A percentile compares a stretch with the other conserved stretches of the same genome.
These are phyloP conservation scores for Lysiphlebus fabarum DNA, from an alignment of 1,140 invertebrate species.

Conservation along the genomic window DNA sequence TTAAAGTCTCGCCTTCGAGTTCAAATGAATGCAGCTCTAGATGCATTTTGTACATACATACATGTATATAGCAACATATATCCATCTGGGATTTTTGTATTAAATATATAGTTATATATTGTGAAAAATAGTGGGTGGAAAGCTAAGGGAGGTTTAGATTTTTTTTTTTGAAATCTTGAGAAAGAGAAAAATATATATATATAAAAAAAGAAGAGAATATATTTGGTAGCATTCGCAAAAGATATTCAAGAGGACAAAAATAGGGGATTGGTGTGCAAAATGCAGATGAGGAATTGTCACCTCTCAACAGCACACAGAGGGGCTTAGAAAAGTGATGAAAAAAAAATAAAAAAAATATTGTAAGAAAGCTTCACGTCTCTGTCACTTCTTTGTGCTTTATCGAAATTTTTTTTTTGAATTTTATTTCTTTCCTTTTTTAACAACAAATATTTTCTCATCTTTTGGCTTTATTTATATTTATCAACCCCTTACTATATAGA, in stretches of 20 bases:
- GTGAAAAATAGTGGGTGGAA: slow-evolving; percentile 5
- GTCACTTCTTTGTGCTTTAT: slow-evolving; percentile 14
- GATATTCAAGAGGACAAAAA: too few species aligned
- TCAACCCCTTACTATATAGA: too few species aligned
- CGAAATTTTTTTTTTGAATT: slow-evolving; percentile 9
- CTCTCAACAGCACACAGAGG: slow-evolving; percentile 28
- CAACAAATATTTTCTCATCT: slow-evolving; percentile 22
- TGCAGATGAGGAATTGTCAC: slow-evolving; percentile 50
- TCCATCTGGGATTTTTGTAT: background rate
- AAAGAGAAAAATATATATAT: too few species aligned
- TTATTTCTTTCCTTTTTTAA: slow-evolving; percentile 18
- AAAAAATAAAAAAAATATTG: slow-evolving; percentile 8
- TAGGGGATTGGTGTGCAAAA: slow-evolving; percentile 6
- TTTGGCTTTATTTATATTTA: slow-evolving; percentile 12
- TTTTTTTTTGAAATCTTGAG: slow-evolving; percentile 27
- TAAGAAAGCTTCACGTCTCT: background rate
- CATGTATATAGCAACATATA: background rate
- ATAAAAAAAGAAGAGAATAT: too few species aligned
- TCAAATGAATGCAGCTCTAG: slow-evolving; percentile 12
- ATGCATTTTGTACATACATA: background rate
- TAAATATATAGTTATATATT: slow-evolving; percentile 9
- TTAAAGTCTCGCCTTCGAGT: slow-evolving; percentile 4
- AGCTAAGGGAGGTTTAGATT: slow-evolving; percentile 40
- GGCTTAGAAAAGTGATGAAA: slow-evolving; percentile 23
- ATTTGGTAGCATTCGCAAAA: too few species aligned